Base-by-base conservation (phyloP, 2,888 invertebrate species). In the Lepidocyrtoides sp. region DNA sequence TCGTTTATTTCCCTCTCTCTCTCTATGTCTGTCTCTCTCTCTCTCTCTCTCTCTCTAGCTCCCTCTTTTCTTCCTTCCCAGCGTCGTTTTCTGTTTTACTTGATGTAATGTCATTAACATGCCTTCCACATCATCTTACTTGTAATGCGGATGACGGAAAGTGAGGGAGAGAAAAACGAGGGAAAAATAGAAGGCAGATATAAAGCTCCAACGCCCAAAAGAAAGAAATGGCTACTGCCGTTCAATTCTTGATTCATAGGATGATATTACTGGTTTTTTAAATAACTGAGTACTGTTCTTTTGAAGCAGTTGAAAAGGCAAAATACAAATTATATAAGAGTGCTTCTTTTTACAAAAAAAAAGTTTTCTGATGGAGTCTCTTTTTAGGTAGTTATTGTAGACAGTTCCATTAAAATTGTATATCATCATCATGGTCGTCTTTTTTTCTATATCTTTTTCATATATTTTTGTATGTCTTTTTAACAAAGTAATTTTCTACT, bases 121-220 rank as follows among this genome's bases (percentile, higher is more conserved):
- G 90, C 90, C 85, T 85, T 85, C 44, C 90, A 90, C 90, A 89
- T 89, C 82, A 82, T 83, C 75, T 89, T 82, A 48, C 77, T 66
- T 48, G 57, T 77, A 77, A 84, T 69, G 87, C 63, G 48, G 79
- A 83, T 75, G 84, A 77, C 51, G 89, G 44, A 44, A 23, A 29
- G 41, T 36, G 69, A 36, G 23, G 20, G 44, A 17, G 69, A 69
- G 17, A 41, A 60, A 77, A 77, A 75, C 60, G 60, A 17, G 41
- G n/a, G 36, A 54, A 69, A 77, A 60, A 41, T 77, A 54, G n/a
- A 72, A 23, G 44, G 17, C 8, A 20, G 41, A 32, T 23, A 72
- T 23, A 44, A 72, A 72, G 44, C 44, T 72, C 72, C 72, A 72
- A 8, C 12, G 14, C 36, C 44, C 44, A 72, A 44, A 12, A 1